Evolutionary conservation across 2,888 invertebrate species (phyloP), one percentile per base, ranked within the genome.

Genomic region (Amblyjoppa proteus): DNA sequence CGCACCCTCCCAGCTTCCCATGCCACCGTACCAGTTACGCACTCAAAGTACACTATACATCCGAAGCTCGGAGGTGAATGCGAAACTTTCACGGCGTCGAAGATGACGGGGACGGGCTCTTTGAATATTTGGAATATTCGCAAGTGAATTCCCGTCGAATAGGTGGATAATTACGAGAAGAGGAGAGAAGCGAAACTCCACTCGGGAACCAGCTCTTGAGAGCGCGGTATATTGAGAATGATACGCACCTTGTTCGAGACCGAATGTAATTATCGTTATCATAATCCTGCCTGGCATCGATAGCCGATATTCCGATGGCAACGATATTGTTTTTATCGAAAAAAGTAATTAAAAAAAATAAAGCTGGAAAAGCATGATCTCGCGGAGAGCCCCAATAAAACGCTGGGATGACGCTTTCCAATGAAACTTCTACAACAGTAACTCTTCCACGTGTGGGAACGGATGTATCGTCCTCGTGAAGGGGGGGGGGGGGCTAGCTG

Each of bases 81-180:
- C n/a, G 34, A 34, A 64, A 64, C 34, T 64, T 64, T 34, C 34
- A 7, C 5, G 64, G 34, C 64, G 16, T 34, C 64, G 34, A 34
- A 64, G 34, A 11, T 16, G n/a, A 34, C 34, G 20, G 34, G 34
- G 34, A 34, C 1, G 5, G 5, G 64, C 31, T 64, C 64, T 28
- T 64, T 28, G 64, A 34, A 64, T 34, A 64, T 64, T 64, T 31
- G 25, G 31, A 64, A 64, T 31, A 41, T 64, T 64, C 31, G 34
- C 64, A 9, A 34, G 64, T 13, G n/a, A 34, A 34, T 64, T 64
- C 64, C 64, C 25, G 64, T 64, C 34, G 34, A 64, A 16, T 64
- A 34, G 64, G 7, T 4, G 13, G 34, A 28, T 34, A 31, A 16
- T n/a, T 6, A 16, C 16, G 64, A 34, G 34, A 34, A 25, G 7